Conservation (phyloP, 2,888 invertebrate species). For the Cepaea hortensis region DNA sequence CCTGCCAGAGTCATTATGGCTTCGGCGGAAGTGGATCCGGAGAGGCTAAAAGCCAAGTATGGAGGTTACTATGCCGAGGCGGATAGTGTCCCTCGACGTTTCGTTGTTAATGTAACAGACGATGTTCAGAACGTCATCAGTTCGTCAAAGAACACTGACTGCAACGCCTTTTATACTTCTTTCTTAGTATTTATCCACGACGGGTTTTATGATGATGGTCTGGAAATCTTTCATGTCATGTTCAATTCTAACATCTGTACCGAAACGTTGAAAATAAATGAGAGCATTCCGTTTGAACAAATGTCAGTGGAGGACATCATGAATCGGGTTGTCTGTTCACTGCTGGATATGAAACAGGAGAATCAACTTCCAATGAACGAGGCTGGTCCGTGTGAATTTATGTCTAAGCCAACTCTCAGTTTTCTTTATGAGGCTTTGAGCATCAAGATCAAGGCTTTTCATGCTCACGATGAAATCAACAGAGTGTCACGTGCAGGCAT, state of each 20-base stretch:
- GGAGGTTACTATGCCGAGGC: constrained; percentile 49
- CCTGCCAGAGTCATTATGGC: constrained; percentile 39
- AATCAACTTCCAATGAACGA: not conserved
- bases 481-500: not conserved
- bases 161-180: constrained; percentile 1
- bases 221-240: constrained; percentile 43
- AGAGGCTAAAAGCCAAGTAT: constrained; percentile 43
- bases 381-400: not conserved
- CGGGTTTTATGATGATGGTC: constrained; percentile 40
- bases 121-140: constrained; percentile 26
- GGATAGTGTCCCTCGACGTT: constrained; percentile 50
- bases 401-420: not conserved
- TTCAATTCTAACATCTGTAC: constrained; percentile 47
- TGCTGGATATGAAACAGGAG: constrained; percentile 28
- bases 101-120: constrained; percentile 51
- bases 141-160: not conserved
- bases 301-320: constrained; percentile 37
- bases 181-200: constrained; percentile 47
- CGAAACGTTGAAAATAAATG: constrained; percentile 22
- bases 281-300: constrained; percentile 8
- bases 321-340: constrained; percentile 27
- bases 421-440: not conserved
- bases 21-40: constrained; percentile 36
- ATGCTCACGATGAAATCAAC: not conserved
- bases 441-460: constrained; percentile 4